phyloP scores from a whole-genome alignment of 2,888 invertebrate species.

The Agonopterix heracliana region DNA sequence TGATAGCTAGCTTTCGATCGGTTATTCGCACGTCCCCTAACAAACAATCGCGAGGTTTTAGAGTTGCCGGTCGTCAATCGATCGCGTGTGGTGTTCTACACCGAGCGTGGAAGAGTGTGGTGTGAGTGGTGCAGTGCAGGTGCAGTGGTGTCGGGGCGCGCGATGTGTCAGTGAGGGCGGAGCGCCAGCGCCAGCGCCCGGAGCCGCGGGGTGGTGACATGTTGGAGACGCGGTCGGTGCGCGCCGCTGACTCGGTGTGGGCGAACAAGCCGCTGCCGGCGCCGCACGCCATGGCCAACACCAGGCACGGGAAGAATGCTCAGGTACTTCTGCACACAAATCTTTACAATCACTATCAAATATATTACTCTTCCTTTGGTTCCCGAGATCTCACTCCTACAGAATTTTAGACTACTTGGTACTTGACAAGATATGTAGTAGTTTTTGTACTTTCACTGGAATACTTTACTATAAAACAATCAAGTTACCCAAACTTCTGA shows the following conservation, averaged over 20 bases:
- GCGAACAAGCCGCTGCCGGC: slow-evolving; percentile 78
- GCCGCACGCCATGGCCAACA: slow-evolving; percentile 74
- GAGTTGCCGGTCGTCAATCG: slow-evolving; percentile 18
- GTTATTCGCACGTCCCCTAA: slow-evolving; percentile 53
- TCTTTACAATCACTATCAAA: background rate
- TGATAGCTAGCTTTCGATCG: slow-evolving; percentile 48
- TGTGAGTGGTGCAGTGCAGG: slow-evolving; percentile 22
- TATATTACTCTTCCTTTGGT: background rate
- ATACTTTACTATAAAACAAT: too few species aligned
- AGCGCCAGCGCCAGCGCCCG: slow-evolving; percentile 34
- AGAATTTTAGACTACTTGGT: background rate
- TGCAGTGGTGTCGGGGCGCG: slow-evolving; percentile 12
- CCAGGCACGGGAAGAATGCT: slow-evolving; percentile 82
- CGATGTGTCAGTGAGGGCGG: slow-evolving; percentile 56
- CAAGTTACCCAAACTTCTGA: too few species aligned
- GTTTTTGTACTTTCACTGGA: too few species aligned
- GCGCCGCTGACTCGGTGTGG: slow-evolving; percentile 83
- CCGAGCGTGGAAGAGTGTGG: slow-evolving; percentile 21
- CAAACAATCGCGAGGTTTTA: slow-evolving; percentile 46
- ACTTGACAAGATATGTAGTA: too few species aligned
- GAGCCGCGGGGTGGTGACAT: slow-evolving; percentile 68
- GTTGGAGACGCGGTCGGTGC: slow-evolving; percentile 84
- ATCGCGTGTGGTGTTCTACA: slow-evolving; percentile 21
- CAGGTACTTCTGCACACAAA: slow-evolving; percentile 52
- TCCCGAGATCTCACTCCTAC: background rate